A percentile compares a stretch with the other conserved stretches of the same genome.
These are phyloP conservation scores for Menura novaehollandiae DNA, from an alignment of 2,113 vertebrate species.

Conservation along the genomic window DNA sequence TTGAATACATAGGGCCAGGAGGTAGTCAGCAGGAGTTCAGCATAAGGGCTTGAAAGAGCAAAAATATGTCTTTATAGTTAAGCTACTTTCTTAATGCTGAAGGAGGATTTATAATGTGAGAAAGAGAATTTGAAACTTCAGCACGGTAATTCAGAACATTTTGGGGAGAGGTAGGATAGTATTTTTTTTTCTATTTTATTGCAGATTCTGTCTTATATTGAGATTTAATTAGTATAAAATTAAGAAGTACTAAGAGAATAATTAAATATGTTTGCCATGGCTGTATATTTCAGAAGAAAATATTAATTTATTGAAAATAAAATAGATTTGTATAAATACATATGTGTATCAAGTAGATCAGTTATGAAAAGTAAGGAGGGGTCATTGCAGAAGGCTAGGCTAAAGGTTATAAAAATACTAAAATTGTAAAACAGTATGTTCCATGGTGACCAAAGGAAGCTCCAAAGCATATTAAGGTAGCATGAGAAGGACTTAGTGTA, in stretches of 20 bases:
- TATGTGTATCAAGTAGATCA: neutral
- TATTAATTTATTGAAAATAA: neutral
- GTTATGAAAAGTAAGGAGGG: neutral
- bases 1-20: neutral
- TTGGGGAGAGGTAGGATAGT: neutral
- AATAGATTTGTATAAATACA: neutral
- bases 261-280: neutral
- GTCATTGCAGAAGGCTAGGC: neutral
- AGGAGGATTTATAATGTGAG: constrained; percentile 1
- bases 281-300: neutral
- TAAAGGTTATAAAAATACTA: neutral
- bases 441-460: neutral
- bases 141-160: neutral
- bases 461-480: neutral
- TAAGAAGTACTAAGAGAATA: neutral
- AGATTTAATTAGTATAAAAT: neutral
- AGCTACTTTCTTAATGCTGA: neutral
- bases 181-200: neutral
- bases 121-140: neutral
- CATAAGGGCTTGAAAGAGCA: neutral
- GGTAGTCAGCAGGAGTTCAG: neutral
- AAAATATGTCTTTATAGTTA: neutral
- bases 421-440: neutral
- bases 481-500: neutral
- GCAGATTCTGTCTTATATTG: neutral